Percentiles rank a stretch among this genome's conserved stretches.
Evolutionary conservation across 2,113 vertebrate genomes (phyloP).

Genomic region (Agapornis roseicollis): DNA sequence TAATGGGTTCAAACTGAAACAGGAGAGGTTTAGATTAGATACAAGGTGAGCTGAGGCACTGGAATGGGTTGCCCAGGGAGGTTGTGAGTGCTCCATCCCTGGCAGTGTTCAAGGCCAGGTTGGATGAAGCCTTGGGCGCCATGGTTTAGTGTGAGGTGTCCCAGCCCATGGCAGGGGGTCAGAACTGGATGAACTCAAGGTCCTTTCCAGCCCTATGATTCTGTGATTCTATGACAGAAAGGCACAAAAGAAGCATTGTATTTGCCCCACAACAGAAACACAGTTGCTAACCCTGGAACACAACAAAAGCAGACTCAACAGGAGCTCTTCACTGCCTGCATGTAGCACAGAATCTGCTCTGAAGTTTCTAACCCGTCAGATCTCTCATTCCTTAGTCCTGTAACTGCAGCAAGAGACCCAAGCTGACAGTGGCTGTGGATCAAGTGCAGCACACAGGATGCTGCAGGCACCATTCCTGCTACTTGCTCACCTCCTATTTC

Average conservation of each 20-base stretch:
- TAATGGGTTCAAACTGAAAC: no score
- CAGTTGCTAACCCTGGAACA: fast-evolving
- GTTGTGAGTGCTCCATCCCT: no score
- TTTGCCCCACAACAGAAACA: background rate
- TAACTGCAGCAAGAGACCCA: background rate
- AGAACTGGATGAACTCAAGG: no score
- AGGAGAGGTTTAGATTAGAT: no score
- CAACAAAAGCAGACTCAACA: background rate
- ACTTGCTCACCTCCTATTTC: background rate
- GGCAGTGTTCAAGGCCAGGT: no score
- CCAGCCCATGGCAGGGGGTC: no score
- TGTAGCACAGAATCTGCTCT: background rate
- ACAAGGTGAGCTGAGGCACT: no score
- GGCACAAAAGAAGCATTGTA: background rate
- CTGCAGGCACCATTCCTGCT: background rate
- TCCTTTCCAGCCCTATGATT: no score
- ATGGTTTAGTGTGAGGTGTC: no score
- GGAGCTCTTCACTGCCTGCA: background rate
- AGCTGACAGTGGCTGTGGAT: background rate
- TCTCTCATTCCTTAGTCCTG: background rate
- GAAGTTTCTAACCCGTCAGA: background rate
- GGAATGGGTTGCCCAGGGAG: no score
- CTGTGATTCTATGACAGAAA: background rate
- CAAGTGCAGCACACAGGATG: background rate
- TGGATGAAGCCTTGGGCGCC: no score